These are phyloP conservation scores for Brachyopa scutellaris DNA, from an alignment of 2,888 invertebrate genomes.

Conservation along the genomic window DNA sequence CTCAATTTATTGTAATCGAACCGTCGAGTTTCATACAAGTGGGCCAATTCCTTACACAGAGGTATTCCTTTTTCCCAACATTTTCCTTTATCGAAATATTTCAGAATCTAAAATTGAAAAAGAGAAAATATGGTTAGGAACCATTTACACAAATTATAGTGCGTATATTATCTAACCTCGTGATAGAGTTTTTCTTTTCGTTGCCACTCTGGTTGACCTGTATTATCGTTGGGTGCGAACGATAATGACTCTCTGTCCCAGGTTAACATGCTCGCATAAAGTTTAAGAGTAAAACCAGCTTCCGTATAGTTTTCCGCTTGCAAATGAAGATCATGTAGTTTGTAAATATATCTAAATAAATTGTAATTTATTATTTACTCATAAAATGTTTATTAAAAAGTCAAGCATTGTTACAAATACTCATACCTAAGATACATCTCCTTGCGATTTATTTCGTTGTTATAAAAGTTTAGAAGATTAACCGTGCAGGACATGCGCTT, in stretches of 20 bases:
- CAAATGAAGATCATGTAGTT: slow-evolving; percentile 94
- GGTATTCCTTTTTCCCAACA: slow-evolving; percentile 98
- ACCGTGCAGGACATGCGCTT: slow-evolving; percentile 98
- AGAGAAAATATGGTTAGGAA: background rate
- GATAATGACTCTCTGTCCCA: slow-evolving; percentile 88
- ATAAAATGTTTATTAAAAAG: no score
- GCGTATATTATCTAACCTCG: slow-evolving; percentile 81
- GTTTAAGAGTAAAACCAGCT: slow-evolving; percentile 95
- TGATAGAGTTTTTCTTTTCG: slow-evolving; percentile 94
- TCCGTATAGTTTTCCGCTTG: slow-evolving; percentile 96
- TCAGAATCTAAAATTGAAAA: slow-evolving; percentile 86
- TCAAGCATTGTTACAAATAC: background rate
- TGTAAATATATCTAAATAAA: slow-evolving; percentile 91
- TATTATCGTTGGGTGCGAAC: slow-evolving; percentile 86
- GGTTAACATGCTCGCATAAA: slow-evolving; percentile 94
- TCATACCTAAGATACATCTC: slow-evolving; percentile 92
- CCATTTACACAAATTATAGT: background rate
- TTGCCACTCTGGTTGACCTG: slow-evolving; percentile 92
- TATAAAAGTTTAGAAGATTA: slow-evolving; percentile 97
- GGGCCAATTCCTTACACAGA: slow-evolving; percentile 93
- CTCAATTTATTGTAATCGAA: slow-evolving; percentile 95
- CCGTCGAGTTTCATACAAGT: slow-evolving; percentile 91
- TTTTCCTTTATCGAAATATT: slow-evolving; percentile 97
- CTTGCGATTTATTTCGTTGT: slow-evolving; percentile 96
- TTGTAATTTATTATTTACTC: background rate